Evolutionary conservation across 30 jellyfish, hydroid and myxozoan species (phyloP), one percentile per base, ranked within the genome.

Genomic region (Phacellophora camtschatica): DNA sequence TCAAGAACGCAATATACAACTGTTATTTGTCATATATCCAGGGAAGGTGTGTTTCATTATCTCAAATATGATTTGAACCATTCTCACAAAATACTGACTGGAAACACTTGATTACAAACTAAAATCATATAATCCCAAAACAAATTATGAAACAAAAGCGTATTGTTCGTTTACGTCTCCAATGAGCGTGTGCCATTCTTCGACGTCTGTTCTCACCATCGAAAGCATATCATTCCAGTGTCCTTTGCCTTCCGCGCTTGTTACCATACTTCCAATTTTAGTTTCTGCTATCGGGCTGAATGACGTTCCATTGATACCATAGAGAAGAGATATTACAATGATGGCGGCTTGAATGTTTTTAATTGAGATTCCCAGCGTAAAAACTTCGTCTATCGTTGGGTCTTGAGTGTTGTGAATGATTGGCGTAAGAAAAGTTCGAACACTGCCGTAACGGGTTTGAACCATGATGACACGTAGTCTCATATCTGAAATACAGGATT

Each of bases 401-500:
- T 25, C 28, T 34, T 31, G 45, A 19, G 24, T 20, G 46, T 45
- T 68, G 25, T 68, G 46, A 66, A 43, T 68, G 48, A 68, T 36
- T 13, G 67, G 66, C 20, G 82, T 36, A n/a, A 25, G 35, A 41
- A 37, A 42, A 15, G 82, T 29, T 27, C 82, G 82, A 68, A 68
- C 82, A 18, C 82, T 68, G 82, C 82, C 82, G 15, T 68, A 45
- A 20, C 39, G 45, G 15, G 82, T 39, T n/a, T 68, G 82, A 0
- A 68, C 51, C 9, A 68, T 34, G 19, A 55, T 41, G 18, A 68
- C 69, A 5, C 82, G 30, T 25, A 68, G 9, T 4, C 82, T 45
- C 67, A 68, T 45, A 22, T 68, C 82, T 68, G 22, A 8, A 62
- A 62, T 7, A 62, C 3, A n/a, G n/a, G n/a, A n/a, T n/a, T n/a